phyloP scores from a whole-genome alignment of 2,113 vertebrate genomes.

The Panthera tigris region DNA sequence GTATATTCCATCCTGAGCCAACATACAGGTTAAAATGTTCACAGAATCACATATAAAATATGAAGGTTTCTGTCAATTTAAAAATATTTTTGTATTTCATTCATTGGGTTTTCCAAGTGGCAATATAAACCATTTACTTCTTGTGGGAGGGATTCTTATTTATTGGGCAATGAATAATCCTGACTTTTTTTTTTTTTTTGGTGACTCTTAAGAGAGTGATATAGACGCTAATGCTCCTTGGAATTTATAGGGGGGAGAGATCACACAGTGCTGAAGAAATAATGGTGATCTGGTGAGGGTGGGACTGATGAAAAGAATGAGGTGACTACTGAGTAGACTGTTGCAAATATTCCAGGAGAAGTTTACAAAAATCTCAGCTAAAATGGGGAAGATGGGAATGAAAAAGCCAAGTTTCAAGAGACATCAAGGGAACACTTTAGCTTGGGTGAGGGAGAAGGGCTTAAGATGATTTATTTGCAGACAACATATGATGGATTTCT shows the following conservation, averaged over 20 bases:
- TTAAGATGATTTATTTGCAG: neutral
- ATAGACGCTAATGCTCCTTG: neutral
- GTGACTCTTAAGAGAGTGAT: neutral
- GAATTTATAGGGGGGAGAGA: neutral
- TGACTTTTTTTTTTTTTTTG: neutral
- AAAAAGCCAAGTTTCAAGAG: neutral
- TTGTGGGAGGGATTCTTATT: neutral
- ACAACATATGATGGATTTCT: neutral
- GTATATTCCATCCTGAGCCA: neutral
- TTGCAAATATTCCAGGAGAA: neutral
- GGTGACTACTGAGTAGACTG: neutral
- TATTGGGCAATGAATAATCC: neutral
- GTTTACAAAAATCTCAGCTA: neutral
- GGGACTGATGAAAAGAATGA: neutral
- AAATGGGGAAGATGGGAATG: neutral
- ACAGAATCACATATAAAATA: slow-evolving; percentile 22
- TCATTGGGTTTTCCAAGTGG: neutral
- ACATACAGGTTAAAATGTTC: slow-evolving; percentile 9
- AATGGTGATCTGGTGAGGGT: neutral
- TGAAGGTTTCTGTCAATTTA: slow-evolving; percentile 10
- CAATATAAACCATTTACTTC: neutral
- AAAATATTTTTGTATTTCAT: slow-evolving; percentile 30
- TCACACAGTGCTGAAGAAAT: neutral
- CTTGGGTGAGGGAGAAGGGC: neutral
- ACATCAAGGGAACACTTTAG: neutral